A percentile compares a stretch with the other conserved stretches of the same genome.
phyloP scores from a whole-genome alignment of 2,113 vertebrate species.

The Spheniscus mendiculus region DNA sequence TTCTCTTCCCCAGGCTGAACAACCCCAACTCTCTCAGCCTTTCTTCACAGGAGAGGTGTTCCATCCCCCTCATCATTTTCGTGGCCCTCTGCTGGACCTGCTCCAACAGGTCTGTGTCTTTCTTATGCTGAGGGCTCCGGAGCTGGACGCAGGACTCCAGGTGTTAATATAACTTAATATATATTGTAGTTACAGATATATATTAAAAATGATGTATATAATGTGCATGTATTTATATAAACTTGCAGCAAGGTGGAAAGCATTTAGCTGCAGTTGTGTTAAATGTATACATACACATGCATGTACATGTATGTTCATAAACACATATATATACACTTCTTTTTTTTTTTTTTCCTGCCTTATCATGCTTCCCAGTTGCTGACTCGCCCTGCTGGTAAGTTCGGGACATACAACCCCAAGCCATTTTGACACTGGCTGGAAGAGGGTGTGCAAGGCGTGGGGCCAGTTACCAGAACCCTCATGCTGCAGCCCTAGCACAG shows the following conservation, averaged over 20 bases:
- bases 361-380: not conserved
- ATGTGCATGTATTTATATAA: not conserved
- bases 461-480: fast-evolving
- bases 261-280: not conserved
- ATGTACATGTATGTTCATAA: not conserved
- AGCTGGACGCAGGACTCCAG: no score
- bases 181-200: not conserved
- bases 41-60: no score
- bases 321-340: no score
- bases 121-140: no score
- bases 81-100: no score
- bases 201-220: not conserved
- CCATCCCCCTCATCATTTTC: no score
- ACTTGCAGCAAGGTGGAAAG: not conserved
- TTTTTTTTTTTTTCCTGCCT: not conserved
- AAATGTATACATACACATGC: not conserved
- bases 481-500: fast-evolving
- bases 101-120: no score
- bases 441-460: fast-evolving
- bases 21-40: no score
- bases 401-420: not conserved
- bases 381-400: not conserved
- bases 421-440: not conserved
- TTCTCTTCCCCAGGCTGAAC: no score
- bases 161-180: not conserved